These are phyloP conservation scores for Neria commutata DNA, from an alignment of 2,888 invertebrate species.

Conservation along the genomic window DNA sequence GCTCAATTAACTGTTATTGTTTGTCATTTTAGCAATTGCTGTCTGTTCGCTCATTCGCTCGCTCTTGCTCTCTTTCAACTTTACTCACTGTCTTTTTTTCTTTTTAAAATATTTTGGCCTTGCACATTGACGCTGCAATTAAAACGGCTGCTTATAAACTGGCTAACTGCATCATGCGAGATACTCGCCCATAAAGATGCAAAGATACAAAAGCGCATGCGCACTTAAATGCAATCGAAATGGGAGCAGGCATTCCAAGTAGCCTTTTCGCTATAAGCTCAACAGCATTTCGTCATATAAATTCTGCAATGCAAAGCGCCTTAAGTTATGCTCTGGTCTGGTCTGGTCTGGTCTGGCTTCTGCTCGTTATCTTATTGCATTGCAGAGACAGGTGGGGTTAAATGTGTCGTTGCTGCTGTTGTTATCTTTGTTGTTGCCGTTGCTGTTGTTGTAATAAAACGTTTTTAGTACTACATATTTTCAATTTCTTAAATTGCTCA, in stretches of 20 bases:
- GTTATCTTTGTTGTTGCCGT: conserved; percentile 12
- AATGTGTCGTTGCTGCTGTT: conserved; percentile 11
- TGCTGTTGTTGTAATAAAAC: conserved; percentile 10
- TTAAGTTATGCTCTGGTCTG: conserved; percentile 16
- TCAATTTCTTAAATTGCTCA: neutral
- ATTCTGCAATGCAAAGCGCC: neutral
- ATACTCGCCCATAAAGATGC: neutral
- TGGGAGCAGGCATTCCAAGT: neutral
- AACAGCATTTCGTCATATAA: neutral
- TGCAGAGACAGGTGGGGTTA: neutral
- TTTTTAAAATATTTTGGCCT: too few species aligned
- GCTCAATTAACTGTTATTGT: conserved; percentile 56
- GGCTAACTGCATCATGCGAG: too few species aligned
- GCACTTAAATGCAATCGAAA: neutral
- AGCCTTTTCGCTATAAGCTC: neutral
- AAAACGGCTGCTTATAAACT: neutral
- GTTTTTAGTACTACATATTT: too few species aligned
- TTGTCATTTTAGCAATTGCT: conserved; percentile 37
- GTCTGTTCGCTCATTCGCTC: conserved; percentile 3
- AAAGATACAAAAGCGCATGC: neutral
- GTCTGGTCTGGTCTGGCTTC: conserved; percentile 1
- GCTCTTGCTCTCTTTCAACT: neutral
- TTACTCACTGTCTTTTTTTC: too few species aligned
- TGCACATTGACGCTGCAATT: too few species aligned
- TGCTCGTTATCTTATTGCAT: neutral